phyloP scores from a whole-genome alignment of 1,140 invertebrate species.

The Trachymyrmex septentrionalis region DNA sequence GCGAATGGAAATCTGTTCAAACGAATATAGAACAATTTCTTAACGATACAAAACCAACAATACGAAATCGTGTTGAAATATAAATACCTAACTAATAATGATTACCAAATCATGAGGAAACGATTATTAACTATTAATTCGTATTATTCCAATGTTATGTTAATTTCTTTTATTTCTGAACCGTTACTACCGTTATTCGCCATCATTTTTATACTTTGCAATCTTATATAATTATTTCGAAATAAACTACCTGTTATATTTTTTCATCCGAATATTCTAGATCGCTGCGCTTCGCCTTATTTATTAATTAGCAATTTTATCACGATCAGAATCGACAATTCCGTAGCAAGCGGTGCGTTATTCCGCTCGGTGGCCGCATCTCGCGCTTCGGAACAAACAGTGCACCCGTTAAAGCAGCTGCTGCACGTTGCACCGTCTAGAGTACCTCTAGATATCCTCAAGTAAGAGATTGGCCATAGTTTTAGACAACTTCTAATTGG shows the following conservation, averaged over 20 bases:
- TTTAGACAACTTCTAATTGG: no score
- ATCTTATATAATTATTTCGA: not conserved
- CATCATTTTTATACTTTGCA: not conserved
- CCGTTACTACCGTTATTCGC: not conserved
- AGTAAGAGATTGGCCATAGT: no score
- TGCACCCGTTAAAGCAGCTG: conserved; percentile 46
- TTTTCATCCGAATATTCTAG: conserved; percentile 7
- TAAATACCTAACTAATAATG: not conserved
- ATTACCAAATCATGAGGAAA: not conserved
- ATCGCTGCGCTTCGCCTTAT: not conserved
- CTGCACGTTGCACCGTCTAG: not conserved
- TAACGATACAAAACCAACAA: not conserved
- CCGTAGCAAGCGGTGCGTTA: conserved; percentile 45
- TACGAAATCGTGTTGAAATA: not conserved
- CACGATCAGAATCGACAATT: conserved; percentile 1
- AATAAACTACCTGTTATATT: not conserved
- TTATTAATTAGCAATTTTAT: conserved; percentile 16
- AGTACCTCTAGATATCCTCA: no score
- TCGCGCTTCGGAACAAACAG: conserved; percentile 33
- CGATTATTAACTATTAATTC: not conserved
- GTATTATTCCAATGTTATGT: not conserved
- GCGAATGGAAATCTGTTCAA: not conserved
- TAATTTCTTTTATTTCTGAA: not conserved
- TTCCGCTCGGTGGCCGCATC: conserved; percentile 59
- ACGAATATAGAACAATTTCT: not conserved